Percentiles rank a stretch among this genome's conserved stretches.
These are phyloP conservation scores for Cremastinae sp. DNA, from an alignment of 2,888 invertebrate genomes.

Conservation along the genomic window DNA sequence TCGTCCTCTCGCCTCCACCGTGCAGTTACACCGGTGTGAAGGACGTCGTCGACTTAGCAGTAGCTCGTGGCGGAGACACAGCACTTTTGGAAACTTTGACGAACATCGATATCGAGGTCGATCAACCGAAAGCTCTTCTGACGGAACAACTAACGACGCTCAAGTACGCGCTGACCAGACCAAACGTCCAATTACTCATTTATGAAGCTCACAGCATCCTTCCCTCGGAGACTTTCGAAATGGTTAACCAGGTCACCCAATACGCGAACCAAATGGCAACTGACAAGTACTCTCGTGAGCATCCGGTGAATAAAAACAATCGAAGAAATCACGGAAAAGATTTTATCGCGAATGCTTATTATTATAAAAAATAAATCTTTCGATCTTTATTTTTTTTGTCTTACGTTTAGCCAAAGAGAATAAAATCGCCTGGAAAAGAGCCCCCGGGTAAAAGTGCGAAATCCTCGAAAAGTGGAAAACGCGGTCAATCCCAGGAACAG, in stretches of 20 bases:
- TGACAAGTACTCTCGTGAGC: constrained; percentile 84
- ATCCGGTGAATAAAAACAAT: constrained; percentile 65
- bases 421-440: constrained; percentile 54
- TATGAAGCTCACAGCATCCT: constrained; percentile 92
- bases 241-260: constrained; percentile 86
- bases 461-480: constrained; percentile 58
- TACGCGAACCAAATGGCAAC: constrained; percentile 87
- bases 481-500: constrained; percentile 52
- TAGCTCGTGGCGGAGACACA: constrained; percentile 87
- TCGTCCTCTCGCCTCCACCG: constrained; percentile 88
- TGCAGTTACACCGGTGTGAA: constrained; percentile 90
- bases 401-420: constrained; percentile 58
- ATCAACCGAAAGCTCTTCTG: constrained; percentile 81
- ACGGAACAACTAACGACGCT: constrained; percentile 89
- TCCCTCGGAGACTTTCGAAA: constrained; percentile 87
- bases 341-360: too few species aligned
- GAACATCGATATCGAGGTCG: constrained; percentile 62
- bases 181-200: constrained; percentile 90
- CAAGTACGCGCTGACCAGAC: constrained; percentile 88
- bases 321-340: not conserved
- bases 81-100: constrained; percentile 86
- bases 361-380: not conserved
- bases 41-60: constrained; percentile 88
- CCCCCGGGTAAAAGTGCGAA: constrained; percentile 36
- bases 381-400: not conserved